Evolutionary conservation across 2,888 invertebrate species (phyloP).

Genomic region (Pediacus dermestoides): DNA sequence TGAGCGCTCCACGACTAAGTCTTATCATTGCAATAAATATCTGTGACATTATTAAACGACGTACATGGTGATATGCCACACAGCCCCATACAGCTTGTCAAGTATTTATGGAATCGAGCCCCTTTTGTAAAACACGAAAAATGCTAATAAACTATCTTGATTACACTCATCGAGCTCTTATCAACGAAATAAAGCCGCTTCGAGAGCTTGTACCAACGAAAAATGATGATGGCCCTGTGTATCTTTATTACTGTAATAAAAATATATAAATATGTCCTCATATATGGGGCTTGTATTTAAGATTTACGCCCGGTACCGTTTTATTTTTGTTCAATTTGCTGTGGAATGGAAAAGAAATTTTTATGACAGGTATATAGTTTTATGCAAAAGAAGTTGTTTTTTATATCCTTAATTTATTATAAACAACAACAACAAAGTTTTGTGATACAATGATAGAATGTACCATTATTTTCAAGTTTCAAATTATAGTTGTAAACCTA

Average conservation of each 20-base stretch:
- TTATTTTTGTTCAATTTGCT: conserved; percentile 3
- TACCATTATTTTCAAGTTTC: too few relatives aligned
- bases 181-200: conserved; percentile 15
- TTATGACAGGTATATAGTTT: too few relatives aligned
- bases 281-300: conserved; percentile 13
- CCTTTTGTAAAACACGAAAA: conserved; percentile 25
- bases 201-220: conserved; percentile 11
- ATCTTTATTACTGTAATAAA: conserved; percentile 15
- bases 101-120: conserved; percentile 23
- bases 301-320: conserved; percentile 9
- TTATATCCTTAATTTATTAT: too few relatives aligned
- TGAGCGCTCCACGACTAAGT: too few relatives aligned
- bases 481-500: too few relatives aligned
- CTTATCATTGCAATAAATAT: conserved; percentile 27
- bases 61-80: conserved; percentile 16
- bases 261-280: conserved; percentile 15
- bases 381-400: too few relatives aligned
- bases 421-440: too few relatives aligned
- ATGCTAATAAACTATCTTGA: conserved; percentile 31
- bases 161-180: conserved; percentile 26
- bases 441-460: too few relatives aligned
- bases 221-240: conserved; percentile 13
- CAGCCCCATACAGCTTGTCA: conserved; percentile 25
- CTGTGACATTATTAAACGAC: conserved; percentile 24
- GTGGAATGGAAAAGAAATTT: not conserved